Evolutionary conservation across 2,113 vertebrate genomes (phyloP).

Genomic region (Chloropsis cyanopogon): DNA sequence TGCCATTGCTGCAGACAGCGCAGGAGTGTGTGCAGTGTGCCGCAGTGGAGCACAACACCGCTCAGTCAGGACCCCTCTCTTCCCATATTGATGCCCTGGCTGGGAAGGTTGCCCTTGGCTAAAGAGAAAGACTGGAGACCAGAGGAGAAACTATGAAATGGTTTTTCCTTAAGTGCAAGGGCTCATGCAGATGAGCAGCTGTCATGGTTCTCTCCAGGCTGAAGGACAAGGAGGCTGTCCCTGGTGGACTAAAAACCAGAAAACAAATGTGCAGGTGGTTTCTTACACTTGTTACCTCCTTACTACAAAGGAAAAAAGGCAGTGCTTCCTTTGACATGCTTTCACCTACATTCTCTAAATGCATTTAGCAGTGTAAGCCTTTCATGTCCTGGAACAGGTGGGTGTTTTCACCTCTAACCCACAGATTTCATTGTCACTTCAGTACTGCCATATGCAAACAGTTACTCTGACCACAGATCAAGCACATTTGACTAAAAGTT

Average conservation of each 20-base stretch:
- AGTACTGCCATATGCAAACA: not conserved
- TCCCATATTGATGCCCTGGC: not conserved
- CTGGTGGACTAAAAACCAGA: not conserved
- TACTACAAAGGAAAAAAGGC: not conserved
- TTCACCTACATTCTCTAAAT: not conserved
- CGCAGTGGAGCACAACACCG: fast-evolving
- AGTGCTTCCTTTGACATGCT: not conserved
- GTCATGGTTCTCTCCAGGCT: fast-evolving
- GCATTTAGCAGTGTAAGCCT: not conserved
- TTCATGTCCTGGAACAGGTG: not conserved
- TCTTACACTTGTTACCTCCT: not conserved
- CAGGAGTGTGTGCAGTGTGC: fast-evolving
- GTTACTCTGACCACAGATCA: not conserved
- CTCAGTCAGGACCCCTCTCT: not conserved
- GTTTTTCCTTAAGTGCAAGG: not conserved
- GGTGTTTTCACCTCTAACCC: not conserved
- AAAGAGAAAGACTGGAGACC: not conserved
- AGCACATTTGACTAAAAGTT: not conserved
- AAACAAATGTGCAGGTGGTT: not conserved
- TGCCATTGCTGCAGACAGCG: not conserved
- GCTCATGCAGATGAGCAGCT: not conserved
- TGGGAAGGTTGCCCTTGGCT: not conserved
- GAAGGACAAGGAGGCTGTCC: not conserved
- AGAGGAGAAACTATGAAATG: not conserved
- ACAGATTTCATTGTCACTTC: not conserved